Conservation (phyloP, 2,113 vertebrate species). For the Solea senegalensis region DNA sequence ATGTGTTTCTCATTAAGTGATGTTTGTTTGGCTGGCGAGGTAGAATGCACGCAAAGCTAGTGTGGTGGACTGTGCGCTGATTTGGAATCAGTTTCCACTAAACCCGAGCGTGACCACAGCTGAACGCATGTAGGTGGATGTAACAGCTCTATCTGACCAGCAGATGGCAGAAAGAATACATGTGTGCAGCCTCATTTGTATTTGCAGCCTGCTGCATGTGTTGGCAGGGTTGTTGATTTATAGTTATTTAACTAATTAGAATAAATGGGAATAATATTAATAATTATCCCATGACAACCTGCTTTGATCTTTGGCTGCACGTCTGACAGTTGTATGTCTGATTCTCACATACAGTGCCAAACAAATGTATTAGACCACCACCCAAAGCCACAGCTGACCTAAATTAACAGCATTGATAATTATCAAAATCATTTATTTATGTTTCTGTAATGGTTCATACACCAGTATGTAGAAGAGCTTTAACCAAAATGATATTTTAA, state of each 20-base stretch:
- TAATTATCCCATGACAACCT: slow-evolving; percentile 13
- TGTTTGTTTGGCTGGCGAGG: slow-evolving; percentile 31
- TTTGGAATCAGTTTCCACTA: background rate
- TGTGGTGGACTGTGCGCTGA: background rate
- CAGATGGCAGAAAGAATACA: slow-evolving; percentile 72
- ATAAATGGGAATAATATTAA: slow-evolving; percentile 12
- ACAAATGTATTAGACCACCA: no score
- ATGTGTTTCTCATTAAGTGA: slow-evolving; percentile 45
- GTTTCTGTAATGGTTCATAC: no score
- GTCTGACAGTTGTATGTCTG: slow-evolving; percentile 31
- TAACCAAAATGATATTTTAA: no score
- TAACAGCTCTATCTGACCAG: slow-evolving; percentile 43
- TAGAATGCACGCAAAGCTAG: background rate
- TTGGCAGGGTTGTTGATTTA: slow-evolving; percentile 14
- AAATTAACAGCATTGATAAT: no score
- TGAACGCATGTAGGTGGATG: slow-evolving; percentile 17
- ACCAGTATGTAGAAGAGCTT: no score
- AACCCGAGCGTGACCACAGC: background rate
- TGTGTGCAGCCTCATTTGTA: background rate
- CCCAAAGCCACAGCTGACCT: no score
- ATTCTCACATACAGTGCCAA: background rate
- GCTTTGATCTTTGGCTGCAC: slow-evolving; percentile 18
- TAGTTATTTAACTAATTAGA: slow-evolving; percentile 23
- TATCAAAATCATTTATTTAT: no score
- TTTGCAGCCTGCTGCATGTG: slow-evolving; percentile 16